Evolutionary conservation across 2,113 vertebrate species (phyloP), one percentile per base, ranked within the genome.

Genomic region (Tragelaphus imberbis): DNA sequence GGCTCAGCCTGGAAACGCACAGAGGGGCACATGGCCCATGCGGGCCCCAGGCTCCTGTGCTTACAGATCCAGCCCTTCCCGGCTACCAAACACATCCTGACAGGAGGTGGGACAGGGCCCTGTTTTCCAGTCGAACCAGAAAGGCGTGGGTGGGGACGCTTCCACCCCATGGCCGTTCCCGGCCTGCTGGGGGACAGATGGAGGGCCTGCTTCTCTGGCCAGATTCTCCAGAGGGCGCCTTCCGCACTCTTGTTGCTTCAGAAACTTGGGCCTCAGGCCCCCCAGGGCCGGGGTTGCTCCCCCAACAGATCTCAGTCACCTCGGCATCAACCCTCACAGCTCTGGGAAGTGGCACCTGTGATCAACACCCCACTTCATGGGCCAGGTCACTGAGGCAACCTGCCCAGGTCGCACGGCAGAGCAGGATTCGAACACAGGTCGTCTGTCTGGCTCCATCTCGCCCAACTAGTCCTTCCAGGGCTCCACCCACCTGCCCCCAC

Each of bases 101-200:
- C 13, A 49, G 81, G 47, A 68, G 90, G 65, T 90, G 85, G 94
- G 91, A 77, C 81, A 2, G 0, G 51, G 79, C 82, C 93, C 91
- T 94, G 68, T 93, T 96, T 97, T 97, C 98, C 95, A 85, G 97
- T 98, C 65, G 86, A 86, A 97, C 97, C 98, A 97, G 96, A 97
- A 98, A 95, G 91, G 93, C 90, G 94, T 98, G 95, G 98, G 97
- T 97, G 98, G 97, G 94, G 94, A 97, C n/a, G 7, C 94, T 80
- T 94, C 85, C 92, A 93, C 88, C 0, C 13, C 94, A 53, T 81
- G 87, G 77, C 97, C n/a, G n/a, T 94, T 91, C 97, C 47, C 84
- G 51, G 93, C 96, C 98, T 90, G 97, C 98, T 97, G 97, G 86
- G 94, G 96, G 97, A 98, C 98, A 98, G 96, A 97, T 97, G 97